Evolutionary conservation across 2,888 invertebrate species (phyloP).

Genomic region (Trimorus sp.): DNA sequence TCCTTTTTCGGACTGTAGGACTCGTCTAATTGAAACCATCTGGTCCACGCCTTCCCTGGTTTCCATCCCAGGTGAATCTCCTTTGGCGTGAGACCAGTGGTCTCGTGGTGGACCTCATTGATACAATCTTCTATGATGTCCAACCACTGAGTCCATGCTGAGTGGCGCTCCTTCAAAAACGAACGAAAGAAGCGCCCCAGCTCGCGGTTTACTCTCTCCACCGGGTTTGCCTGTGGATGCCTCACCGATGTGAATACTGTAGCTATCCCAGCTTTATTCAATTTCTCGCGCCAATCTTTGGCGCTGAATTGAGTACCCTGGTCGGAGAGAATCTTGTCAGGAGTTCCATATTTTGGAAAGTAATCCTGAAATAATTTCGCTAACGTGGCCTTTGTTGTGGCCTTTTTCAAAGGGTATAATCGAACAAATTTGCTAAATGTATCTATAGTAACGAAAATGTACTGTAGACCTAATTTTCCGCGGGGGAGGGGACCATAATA

Average conservation of each 20-base stretch:
- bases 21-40: too few relatives aligned
- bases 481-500: slow-evolving; percentile 53
- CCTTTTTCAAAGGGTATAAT: slow-evolving; percentile 20
- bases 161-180: background rate
- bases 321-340: background rate
- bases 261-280: background rate
- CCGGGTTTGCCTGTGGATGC: slow-evolving; percentile 7
- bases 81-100: too few relatives aligned
- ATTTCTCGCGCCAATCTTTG: background rate
- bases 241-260: background rate
- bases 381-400: background rate
- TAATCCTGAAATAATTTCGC: background rate
- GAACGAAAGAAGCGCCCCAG: slow-evolving; percentile 4
- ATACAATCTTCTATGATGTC: slow-evolving; percentile 29
- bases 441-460: background rate
- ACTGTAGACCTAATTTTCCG: background rate
- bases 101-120: slow-evolving; percentile 16
- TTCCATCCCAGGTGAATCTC: too few relatives aligned
- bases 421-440: slow-evolving; percentile 33
- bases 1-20: too few relatives aligned
- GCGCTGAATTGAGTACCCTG: background rate
- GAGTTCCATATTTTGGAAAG: background rate
- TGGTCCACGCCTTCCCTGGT: too few relatives aligned
- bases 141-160: slow-evolving; percentile 32
- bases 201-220: slow-evolving; percentile 4